Evolutionary conservation across 2,113 vertebrate species (phyloP), one percentile per base, ranked within the genome.

Genomic region (Chlamydotis undulata): DNA sequence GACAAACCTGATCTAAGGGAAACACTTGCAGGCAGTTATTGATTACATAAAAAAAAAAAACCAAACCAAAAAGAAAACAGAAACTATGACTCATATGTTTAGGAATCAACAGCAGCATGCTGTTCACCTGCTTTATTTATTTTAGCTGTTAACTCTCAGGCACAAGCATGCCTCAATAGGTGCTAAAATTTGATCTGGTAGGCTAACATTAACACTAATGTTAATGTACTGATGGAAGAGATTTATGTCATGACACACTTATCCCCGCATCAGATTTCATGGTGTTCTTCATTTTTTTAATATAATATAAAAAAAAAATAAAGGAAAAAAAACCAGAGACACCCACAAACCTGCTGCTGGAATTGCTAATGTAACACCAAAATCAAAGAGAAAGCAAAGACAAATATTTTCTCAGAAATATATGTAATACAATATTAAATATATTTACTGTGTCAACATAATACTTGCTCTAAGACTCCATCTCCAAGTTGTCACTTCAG

Each of bases 241-340:
- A 71, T 85, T 50, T 59, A 73, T 55, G 19, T 33, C 28, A 67
- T 11, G 33, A 76, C 52, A 59, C 24, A 52, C n/a, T 63, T 37
- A 87, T 7, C 28, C 28, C 39, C n/a, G 41, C 56, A 75, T n/a
- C 59, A 83, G 19, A 79, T 80, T 93, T 87, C 25, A 41, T 65
- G 31, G 22, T 63, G 6, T 61, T 93, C 65, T 69, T 96, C 22
- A 57, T 87, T 94, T 93, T 91, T 94, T 93, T 91, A 70, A 4
- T 71, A 45, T 8, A 18, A 77, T 81, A 92, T 7, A 52, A 64
- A 89, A 63, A 41, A 81, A 81, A 47, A 57, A 63, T 90, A 61
- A 50, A 28, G 53, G 45, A n/a, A 15, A 75, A 33, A 39, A 53
- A 86, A 14, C 1, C 8, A 35, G 39, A 81, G 28, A 61, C 37